These are phyloP conservation scores for Hoplostethus mediterraneus DNA, from an alignment of 2,797 vertebrate species.

Conservation along the genomic window DNA sequence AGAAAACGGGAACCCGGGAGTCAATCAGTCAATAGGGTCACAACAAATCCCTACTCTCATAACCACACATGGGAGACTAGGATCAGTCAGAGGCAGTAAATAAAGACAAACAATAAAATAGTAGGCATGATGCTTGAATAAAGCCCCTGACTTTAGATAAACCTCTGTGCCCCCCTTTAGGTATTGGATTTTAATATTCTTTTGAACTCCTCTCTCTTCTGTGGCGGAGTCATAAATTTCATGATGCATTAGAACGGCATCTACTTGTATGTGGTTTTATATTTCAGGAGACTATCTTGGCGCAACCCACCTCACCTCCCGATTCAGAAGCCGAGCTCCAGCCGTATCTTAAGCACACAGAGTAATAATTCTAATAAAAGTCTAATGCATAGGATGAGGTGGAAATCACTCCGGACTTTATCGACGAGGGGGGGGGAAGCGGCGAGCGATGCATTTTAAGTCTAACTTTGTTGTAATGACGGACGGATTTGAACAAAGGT, in stretches of 20 bases:
- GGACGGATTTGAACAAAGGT: conserved; percentile 25
- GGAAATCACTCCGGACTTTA: conserved; percentile 14
- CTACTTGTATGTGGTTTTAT: conserved; percentile 62
- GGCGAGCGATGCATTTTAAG: background rate
- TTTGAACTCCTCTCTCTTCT: conserved; percentile 79
- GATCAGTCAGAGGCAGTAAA: conserved; percentile 75
- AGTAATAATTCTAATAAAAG: conserved; percentile 44
- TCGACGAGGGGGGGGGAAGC: conserved; percentile 26
- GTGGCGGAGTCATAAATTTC: conserved; percentile 67
- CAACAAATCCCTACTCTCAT: conserved; percentile 74
- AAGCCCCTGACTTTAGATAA: conserved; percentile 81
- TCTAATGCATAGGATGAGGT: conserved; percentile 22
- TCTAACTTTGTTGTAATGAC: conserved; percentile 35
- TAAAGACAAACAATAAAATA: conserved; percentile 83
- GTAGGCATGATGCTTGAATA: conserved; percentile 75
- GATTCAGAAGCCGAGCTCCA: conserved; percentile 38
- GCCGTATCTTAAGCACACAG: conserved; percentile 23
- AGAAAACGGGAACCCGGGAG: conserved; percentile 63
- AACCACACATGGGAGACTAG: conserved; percentile 64
- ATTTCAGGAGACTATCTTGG: conserved; percentile 58
- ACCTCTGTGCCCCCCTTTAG: conserved; percentile 74
- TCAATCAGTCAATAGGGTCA: conserved; percentile 80
- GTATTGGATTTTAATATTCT: conserved; percentile 83
- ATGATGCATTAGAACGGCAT: conserved; percentile 72
- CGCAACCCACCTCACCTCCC: conserved; percentile 34